A percentile compares a stretch with the other conserved stretches of the same genome.
phyloP scores from a whole-genome alignment of 1,140 invertebrate species.

The Tetramorium alpestre region DNA sequence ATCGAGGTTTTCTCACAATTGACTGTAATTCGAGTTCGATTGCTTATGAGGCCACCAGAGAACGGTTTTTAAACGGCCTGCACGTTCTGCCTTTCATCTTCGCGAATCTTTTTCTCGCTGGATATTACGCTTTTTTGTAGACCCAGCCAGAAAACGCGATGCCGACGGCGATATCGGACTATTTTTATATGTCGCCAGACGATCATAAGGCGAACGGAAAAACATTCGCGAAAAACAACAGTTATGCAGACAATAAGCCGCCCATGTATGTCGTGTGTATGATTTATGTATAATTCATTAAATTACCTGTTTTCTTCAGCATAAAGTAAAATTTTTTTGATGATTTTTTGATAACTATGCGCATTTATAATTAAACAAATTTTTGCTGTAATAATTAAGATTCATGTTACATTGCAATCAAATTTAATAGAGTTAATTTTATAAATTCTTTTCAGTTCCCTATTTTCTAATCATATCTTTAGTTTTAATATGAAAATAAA shows the following conservation, averaged over 20 bases:
- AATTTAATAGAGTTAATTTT: neutral
- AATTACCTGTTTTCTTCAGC: neutral
- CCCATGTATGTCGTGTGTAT: constrained; percentile 14
- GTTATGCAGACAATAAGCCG: neutral
- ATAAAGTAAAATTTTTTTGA: neutral
- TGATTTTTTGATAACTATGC: neutral
- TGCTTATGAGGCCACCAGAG: neutral
- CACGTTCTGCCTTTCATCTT: constrained; percentile 53
- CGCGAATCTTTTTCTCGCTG: constrained; percentile 5
- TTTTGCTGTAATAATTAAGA: neutral
- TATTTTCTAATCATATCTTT: neutral
- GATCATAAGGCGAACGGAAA: constrained; percentile 38
- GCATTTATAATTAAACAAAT: neutral
- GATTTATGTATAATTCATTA: neutral
- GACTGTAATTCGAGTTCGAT: constrained; percentile 53
- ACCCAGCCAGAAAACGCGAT: constrained; percentile 6
- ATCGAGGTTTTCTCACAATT: constrained; percentile 5
- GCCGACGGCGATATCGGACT: constrained; percentile 34
- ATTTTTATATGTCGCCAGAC: constrained; percentile 49
- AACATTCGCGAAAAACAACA: constrained; percentile 7
- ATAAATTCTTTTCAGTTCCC: neutral
- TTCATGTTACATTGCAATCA: neutral
- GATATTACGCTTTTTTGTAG: constrained; percentile 54
- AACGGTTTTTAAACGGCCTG: constrained; percentile 28
- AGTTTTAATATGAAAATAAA: neutral